Conservation (phyloP, 2,888 invertebrate species). For the Caenorhabditis sp. region DNA sequence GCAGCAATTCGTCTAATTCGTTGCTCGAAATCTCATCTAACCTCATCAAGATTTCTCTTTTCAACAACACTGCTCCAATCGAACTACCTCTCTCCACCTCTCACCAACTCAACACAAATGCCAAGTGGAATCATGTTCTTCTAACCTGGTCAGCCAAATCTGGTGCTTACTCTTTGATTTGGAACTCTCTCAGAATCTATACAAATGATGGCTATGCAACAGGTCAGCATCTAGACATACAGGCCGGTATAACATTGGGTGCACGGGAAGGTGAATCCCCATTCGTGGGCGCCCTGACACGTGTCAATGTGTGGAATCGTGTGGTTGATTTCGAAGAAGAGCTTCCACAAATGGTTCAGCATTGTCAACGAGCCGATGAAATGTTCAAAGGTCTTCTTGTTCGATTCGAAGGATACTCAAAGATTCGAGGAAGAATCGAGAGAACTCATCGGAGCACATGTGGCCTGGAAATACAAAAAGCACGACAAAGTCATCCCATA, state of each 20-base stretch:
- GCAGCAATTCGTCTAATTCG: neutral
- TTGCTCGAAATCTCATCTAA: constrained; percentile 23
- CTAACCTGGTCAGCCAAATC: constrained; percentile 90
- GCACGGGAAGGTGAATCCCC: constrained; percentile 9
- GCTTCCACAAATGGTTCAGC: constrained; percentile 64
- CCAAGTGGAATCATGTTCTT: constrained; percentile 90
- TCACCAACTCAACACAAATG: constrained; percentile 81
- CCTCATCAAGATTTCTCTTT: constrained; percentile 20
- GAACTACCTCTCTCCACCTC: constrained; percentile 54
- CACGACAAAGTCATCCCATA: constrained; percentile 8
- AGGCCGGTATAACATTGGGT: constrained; percentile 32
- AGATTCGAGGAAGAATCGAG: constrained; percentile 72
- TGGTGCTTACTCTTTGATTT: constrained; percentile 86
- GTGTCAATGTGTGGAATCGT: constrained; percentile 91
- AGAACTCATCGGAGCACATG: constrained; percentile 81
- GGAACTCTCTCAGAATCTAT: constrained; percentile 93
- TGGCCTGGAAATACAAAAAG: constrained; percentile 77
- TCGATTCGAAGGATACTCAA: constrained; percentile 93
- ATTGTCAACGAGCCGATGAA: constrained; percentile 74
- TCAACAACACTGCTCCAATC: constrained; percentile 29
- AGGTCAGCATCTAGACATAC: constrained; percentile 81
- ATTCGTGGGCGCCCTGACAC: constrained; percentile 82
- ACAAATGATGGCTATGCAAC: constrained; percentile 87
- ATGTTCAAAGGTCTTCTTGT: constrained; percentile 84
- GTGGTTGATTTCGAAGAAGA: constrained; percentile 83